phyloP scores from a whole-genome alignment of 2,888 invertebrate species.

The Drosophila kanekoi region DNA sequence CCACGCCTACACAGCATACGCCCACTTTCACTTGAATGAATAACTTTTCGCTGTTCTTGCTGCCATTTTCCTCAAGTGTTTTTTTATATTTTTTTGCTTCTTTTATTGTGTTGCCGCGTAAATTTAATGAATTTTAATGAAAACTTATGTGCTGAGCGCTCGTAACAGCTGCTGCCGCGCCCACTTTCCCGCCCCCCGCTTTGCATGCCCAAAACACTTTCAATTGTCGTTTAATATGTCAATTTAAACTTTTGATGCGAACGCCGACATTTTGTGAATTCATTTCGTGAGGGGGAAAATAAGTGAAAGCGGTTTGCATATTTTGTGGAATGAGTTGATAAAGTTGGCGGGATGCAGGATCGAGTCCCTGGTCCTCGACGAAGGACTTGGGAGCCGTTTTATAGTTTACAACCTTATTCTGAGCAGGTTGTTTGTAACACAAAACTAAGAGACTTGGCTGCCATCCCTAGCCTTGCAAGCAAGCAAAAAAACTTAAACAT shows the following conservation, averaged over 20 bases:
- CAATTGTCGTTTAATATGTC: slow-evolving; percentile 62
- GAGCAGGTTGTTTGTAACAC: too few relatives aligned
- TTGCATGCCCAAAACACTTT: slow-evolving; percentile 45
- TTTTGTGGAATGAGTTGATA: too few relatives aligned
- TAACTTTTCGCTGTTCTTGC: slow-evolving; percentile 23
- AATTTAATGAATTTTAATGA: slow-evolving; percentile 78
- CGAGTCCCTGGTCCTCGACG: too few relatives aligned
- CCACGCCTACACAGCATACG: slow-evolving; percentile 7
- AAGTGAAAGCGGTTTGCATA: neutral
- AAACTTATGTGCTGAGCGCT: slow-evolving; percentile 57
- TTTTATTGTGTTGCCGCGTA: slow-evolving; percentile 60
- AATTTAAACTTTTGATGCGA: slow-evolving; percentile 63
- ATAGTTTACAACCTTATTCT: too few relatives aligned
- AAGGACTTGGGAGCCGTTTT: too few relatives aligned
- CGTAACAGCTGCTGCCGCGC: slow-evolving; percentile 45
- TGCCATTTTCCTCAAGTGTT: slow-evolving; percentile 7
- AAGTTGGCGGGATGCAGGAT: too few relatives aligned
- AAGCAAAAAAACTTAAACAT: neutral
- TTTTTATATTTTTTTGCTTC: slow-evolving; percentile 4
- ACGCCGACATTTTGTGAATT: slow-evolving; percentile 42
- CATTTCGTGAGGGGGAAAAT: slow-evolving; percentile 11
- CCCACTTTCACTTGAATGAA: slow-evolving; percentile 44
- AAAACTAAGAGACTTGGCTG: too few relatives aligned
- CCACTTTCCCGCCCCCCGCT: neutral
- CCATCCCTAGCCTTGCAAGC: too few relatives aligned